Conservation (phyloP, 1,140 invertebrate species). For the Drosophila elegans region DNA sequence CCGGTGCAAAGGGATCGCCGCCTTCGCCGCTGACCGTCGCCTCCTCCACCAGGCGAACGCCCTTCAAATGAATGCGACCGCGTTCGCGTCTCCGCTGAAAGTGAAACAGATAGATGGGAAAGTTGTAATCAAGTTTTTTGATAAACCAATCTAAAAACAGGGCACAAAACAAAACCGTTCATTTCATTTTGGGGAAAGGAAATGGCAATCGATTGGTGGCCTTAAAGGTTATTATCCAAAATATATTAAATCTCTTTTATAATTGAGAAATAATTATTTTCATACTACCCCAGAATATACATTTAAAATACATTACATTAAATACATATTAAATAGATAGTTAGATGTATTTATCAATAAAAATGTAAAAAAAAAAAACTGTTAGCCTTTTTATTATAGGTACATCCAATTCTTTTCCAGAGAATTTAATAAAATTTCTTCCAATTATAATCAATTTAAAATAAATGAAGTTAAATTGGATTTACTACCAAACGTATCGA, state of each 20-base stretch:
- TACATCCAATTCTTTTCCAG: too few species aligned
- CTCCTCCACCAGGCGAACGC: constrained; percentile 91
- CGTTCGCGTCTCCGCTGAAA: constrained; percentile 91
- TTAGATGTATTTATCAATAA: too few species aligned
- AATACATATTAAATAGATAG: too few species aligned
- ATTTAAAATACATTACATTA: too few species aligned
- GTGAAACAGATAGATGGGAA: constrained; percentile 27
- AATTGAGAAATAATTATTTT: too few species aligned
- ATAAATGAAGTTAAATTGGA: constrained; percentile 5
- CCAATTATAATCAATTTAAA: not conserved
- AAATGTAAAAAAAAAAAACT: too few species aligned
- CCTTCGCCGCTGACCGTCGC: constrained; percentile 87
- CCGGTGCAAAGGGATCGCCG: constrained; percentile 84
- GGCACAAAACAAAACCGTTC: not conserved
- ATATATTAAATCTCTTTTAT: not conserved
- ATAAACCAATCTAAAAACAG: not conserved
- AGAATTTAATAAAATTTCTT: too few species aligned
- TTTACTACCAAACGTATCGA: not conserved
- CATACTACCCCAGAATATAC: too few species aligned
- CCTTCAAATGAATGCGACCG: constrained; percentile 90
- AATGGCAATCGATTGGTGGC: not conserved
- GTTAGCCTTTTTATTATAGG: too few species aligned
- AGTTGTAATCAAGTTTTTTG: constrained; percentile 27
- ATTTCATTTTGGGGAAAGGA: not conserved
- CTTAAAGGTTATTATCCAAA: not conserved